A percentile compares a stretch with the other conserved stretches of the same genome.
These are phyloP conservation scores for Coronaproctus castanopsis DNA, from an alignment of 2,888 invertebrate species.

Conservation along the genomic window DNA sequence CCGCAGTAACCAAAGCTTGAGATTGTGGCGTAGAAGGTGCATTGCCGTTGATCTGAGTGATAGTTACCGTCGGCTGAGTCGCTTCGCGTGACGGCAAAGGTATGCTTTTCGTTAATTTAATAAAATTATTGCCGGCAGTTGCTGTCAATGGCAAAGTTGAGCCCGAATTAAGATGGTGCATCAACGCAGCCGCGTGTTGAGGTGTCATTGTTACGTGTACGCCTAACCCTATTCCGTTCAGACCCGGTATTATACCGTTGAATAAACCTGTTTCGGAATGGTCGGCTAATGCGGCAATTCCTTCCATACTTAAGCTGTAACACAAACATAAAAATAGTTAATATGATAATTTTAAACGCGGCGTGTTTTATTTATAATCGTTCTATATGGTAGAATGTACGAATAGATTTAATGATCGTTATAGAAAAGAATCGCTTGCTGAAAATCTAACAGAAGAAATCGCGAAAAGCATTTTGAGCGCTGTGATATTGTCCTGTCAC, in stretches of 20 bases:
- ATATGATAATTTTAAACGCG: background rate
- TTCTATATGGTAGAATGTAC: background rate
- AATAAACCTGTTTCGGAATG: constrained; percentile 19
- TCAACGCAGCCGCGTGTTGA: constrained; percentile 17
- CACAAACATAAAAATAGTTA: constrained; percentile 10
- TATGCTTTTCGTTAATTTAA: constrained; percentile 11
- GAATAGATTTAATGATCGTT: constrained; percentile 1
- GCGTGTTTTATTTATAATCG: background rate
- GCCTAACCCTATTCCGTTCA: constrained; percentile 22
- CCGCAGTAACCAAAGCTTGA: background rate
- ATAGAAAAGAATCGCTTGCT: constrained; percentile 1
- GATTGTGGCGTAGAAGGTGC: constrained; percentile 9
- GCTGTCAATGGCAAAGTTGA: constrained; percentile 8
- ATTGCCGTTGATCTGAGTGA: constrained; percentile 15
- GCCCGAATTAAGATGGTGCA: constrained; percentile 12
- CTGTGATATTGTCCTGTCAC: constrained; percentile 95
- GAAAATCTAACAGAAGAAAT: background rate
- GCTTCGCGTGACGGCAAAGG: constrained; percentile 10
- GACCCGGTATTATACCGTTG: constrained; percentile 21
- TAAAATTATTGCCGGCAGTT: constrained; percentile 10
- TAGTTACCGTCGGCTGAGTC: constrained; percentile 7
- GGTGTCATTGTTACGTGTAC: constrained; percentile 19
- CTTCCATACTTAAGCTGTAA: constrained; percentile 23
- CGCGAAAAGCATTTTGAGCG: constrained; percentile 19
- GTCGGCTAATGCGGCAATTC: constrained; percentile 20